These are phyloP conservation scores for Protaetia brevitarsis DNA, from an alignment of 1,140 invertebrate species.

Conservation along the genomic window DNA sequence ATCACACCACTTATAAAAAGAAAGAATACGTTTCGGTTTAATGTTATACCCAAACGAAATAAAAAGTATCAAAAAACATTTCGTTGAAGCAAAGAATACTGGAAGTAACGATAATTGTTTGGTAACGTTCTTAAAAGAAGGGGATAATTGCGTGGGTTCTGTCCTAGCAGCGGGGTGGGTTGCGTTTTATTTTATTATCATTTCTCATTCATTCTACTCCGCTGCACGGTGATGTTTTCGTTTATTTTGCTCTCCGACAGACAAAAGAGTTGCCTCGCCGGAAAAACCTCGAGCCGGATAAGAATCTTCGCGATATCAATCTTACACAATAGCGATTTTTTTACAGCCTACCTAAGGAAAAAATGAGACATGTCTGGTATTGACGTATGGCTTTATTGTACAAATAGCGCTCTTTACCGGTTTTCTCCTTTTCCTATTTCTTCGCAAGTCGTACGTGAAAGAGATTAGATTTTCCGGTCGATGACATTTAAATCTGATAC, in stretches of 20 bases:
- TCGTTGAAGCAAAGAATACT: too few species aligned
- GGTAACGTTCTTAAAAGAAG: too few species aligned
- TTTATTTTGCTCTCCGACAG: not conserved
- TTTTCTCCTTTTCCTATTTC: not conserved
- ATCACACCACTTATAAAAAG: too few species aligned
- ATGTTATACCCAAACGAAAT: too few species aligned
- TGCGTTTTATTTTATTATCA: slow-evolving; percentile 14
- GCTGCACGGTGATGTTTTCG: not conserved
- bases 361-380: slow-evolving; percentile 18
- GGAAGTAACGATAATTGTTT: too few species aligned
- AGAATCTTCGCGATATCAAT: slow-evolving; percentile 12
- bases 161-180: too few species aligned
- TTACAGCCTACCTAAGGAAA: slow-evolving; percentile 1
- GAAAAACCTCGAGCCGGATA: slow-evolving; percentile 2
- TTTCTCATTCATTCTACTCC: slow-evolving; percentile 14
- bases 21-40: too few species aligned
- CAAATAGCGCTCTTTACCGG: slow-evolving; percentile 5
- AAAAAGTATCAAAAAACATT: too few species aligned
- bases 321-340: slow-evolving; percentile 14
- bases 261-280: slow-evolving; percentile 2
- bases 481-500: slow-evolving; percentile 9
- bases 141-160: too few species aligned
- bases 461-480: slow-evolving; percentile 13
- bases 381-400: slow-evolving; percentile 18
- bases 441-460: not conserved